Evolutionary conservation across 2,113 vertebrate species (phyloP).

Genomic region (Empidonax alnorum): DNA sequence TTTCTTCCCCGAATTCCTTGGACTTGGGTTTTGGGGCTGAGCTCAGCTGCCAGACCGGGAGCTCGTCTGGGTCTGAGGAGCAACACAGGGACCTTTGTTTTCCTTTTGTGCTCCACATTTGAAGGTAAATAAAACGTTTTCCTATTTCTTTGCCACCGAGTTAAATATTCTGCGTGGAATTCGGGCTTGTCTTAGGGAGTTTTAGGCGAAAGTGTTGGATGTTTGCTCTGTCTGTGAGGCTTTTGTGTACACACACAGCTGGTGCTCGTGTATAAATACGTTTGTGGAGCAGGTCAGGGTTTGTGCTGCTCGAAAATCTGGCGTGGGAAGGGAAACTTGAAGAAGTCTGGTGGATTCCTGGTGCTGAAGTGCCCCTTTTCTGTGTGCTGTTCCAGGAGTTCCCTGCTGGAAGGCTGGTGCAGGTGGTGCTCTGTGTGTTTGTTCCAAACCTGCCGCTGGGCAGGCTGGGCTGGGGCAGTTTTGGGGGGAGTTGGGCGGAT

Average conservation of each 20-base stretch:
- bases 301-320: neutral
- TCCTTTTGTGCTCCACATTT: neutral
- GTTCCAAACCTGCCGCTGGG: neutral
- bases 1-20: neutral
- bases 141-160: accelerated
- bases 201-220: neutral
- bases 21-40: neutral
- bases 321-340: neutral
- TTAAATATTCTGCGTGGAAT: neutral
- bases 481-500: accelerated
- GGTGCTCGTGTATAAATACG: accelerated
- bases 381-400: neutral
- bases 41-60: neutral
- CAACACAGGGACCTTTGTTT: neutral
- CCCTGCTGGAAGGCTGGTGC: neutral
- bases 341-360: neutral
- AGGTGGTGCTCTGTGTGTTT: too few relatives aligned
- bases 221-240: neutral
- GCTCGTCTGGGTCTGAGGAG: accelerated
- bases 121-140: neutral
- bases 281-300: accelerated
- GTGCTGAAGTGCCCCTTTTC: accelerated
- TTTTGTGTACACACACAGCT: accelerated
- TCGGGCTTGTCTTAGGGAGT: neutral
- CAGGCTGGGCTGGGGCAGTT: neutral